Evolutionary conservation across 2,113 vertebrate species (phyloP), one percentile per base, ranked within the genome.

Genomic region (Rhabdomys dilectus): DNA sequence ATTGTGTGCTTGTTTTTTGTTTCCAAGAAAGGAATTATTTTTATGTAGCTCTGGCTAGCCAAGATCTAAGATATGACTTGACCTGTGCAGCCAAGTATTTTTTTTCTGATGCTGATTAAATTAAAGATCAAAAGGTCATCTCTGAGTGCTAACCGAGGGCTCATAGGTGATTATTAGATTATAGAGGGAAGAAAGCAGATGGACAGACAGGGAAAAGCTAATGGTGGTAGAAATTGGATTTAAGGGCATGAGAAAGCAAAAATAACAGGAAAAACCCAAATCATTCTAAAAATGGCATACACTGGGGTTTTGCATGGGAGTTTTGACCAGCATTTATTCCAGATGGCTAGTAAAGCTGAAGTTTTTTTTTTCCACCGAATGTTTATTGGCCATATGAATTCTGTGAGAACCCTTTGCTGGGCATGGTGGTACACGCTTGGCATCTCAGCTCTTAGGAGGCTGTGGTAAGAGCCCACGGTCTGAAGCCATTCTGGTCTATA

Each of bases 231-330:
- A 91, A 80, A 81, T 62, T 51, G 10, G 77, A 66, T 53, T 76
- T 34, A 89, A 88, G 42, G n/a, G 60, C 36, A n/a, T 0, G 36
- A 24, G 92, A 96, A 91, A 91, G 82, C n/a, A 82, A 89, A 84
- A 77, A 73, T 42, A 80, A 90, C 48, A 48, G 12, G 75, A 91
- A 95, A 93, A 89, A 53, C 7, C 62, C 53, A 93, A 89, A 56
- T 6, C 39, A 89, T 51, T 66, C 3, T 29, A 82, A 75, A 93
- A 86, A 72, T 26, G 6, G 39, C 85, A 66, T 53, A 31, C 34
- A 8, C 53, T 1, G 45, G 60, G 75, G 66, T 87, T 89, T 87
- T 75, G 19, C 34, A n/a, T 10, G 39, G 58, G 5, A 16, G 3
- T 24, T 58, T 51, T 24, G 75, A 76, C 22, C 26, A n/a, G 34